phyloP scores from a whole-genome alignment of 2,797 vertebrate species.

The Amphiprion clarkii region DNA sequence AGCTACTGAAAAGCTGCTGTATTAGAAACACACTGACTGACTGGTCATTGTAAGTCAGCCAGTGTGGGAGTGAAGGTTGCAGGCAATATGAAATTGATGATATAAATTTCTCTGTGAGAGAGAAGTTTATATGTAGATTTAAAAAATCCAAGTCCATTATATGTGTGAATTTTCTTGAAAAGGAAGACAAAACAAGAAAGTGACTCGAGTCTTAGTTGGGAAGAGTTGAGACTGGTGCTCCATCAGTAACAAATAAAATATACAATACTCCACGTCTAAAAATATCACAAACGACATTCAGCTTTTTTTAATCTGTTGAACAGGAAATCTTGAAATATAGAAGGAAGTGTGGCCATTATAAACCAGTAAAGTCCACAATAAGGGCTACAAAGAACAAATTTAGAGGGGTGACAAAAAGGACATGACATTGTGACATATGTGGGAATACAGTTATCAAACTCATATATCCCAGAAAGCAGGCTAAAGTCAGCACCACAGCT shows the following conservation, averaged over 20 bases:
- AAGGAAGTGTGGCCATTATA: constrained; percentile 32
- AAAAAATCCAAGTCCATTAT: background rate
- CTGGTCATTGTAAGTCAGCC: background rate
- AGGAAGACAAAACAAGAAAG: background rate
- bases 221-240: background rate
- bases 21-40: constrained; percentile 2
- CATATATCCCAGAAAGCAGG: constrained; percentile 14
- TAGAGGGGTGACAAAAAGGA: constrained; percentile 27
- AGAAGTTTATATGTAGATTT: background rate
- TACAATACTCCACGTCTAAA: constrained; percentile 45
- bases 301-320: background rate
- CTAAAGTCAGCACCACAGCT: constrained; percentile 44
- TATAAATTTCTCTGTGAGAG: constrained; percentile 8
- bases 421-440: constrained; percentile 40
- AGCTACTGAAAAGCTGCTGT: constrained; percentile 6
- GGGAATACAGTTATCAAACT: constrained; percentile 34
- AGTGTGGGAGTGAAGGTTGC: constrained; percentile 10
- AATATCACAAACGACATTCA: constrained; percentile 37
- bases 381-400: constrained; percentile 37
- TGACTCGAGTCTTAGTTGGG: background rate
- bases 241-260: constrained; percentile 7
- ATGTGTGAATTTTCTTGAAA: background rate
- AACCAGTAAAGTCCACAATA: constrained; percentile 29
- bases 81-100: background rate
- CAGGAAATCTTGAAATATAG: constrained; percentile 42